Conservation (phyloP, 2,797 vertebrate genomes). For the Valencia hispanica region DNA sequence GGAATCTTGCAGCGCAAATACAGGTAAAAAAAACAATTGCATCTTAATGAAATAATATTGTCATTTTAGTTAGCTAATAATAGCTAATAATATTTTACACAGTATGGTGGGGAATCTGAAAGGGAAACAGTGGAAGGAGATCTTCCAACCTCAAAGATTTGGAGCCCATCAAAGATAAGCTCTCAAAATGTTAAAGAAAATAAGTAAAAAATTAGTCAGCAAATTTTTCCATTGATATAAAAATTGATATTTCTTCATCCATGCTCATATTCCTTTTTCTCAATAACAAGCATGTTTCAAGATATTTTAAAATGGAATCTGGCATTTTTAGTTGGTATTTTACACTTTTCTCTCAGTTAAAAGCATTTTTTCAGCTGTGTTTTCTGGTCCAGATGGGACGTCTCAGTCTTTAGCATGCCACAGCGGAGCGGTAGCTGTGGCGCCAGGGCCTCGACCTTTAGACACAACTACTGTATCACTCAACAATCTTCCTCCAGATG, state of each 20-base stretch:
- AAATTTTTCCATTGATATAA: not conserved
- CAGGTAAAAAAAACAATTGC: too few species aligned
- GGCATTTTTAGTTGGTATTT: not conserved
- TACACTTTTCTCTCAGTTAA: conserved; percentile 17
- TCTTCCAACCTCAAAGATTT: not conserved
- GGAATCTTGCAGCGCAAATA: too few species aligned
- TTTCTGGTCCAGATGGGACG: conserved; percentile 65
- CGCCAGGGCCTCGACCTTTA: conserved; percentile 75
- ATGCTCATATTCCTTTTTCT: too few species aligned
- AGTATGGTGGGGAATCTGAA: not conserved
- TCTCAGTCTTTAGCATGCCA: conserved; percentile 72
- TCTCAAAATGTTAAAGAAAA: too few species aligned
- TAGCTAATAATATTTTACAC: not conserved
- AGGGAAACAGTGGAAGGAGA: not conserved
- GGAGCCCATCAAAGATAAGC: not conserved
- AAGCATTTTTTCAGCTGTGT: conserved; percentile 15
- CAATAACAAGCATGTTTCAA: too few species aligned
- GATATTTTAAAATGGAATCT: not conserved
- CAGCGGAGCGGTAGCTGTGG: conserved; percentile 71
- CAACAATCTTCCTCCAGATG: conserved; percentile 59
- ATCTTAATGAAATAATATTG: too few species aligned
- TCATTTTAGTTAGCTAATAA: too few species aligned
- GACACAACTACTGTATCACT: conserved; percentile 85
- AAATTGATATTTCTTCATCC: not conserved
- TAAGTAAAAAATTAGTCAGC: too few species aligned